Conservation (phyloP, 2,113 vertebrate species). For the Tyrannus savana region DNA sequence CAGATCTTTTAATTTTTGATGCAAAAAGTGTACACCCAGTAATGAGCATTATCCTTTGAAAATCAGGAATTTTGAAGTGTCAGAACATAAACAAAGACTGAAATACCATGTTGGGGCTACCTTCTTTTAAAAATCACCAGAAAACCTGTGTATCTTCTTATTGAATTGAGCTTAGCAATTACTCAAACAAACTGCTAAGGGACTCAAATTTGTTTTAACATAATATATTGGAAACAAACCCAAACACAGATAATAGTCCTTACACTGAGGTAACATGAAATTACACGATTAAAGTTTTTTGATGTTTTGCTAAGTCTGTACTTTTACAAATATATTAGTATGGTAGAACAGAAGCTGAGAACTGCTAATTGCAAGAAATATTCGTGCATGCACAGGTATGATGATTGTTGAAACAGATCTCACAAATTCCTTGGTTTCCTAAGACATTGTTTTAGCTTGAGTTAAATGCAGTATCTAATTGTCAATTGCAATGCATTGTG, state of each 20-base stretch:
- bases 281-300: not conserved
- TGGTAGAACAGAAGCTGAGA: constrained; percentile 20
- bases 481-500: constrained; percentile 56
- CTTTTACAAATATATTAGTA: not conserved
- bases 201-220: not conserved
- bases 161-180: not conserved
- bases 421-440: not conserved
- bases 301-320: not conserved
- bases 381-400: not conserved
- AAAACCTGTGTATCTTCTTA: not conserved
- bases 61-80: not conserved
- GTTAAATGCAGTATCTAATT: constrained; percentile 61
- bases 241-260: not conserved
- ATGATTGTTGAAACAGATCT: not conserved
- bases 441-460: constrained; percentile 32
- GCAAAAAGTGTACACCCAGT: not conserved
- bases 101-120: not conserved
- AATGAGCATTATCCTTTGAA: not conserved
- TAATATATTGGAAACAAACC: not conserved
- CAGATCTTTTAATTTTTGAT: not conserved
- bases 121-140: not conserved
- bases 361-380: constrained; percentile 23
- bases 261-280: constrained; percentile 8
- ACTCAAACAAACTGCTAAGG: not conserved
- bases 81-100: not conserved